These are phyloP conservation scores for Heliconius erato DNA, from an alignment of 2,888 invertebrate genomes.

Conservation along the genomic window DNA sequence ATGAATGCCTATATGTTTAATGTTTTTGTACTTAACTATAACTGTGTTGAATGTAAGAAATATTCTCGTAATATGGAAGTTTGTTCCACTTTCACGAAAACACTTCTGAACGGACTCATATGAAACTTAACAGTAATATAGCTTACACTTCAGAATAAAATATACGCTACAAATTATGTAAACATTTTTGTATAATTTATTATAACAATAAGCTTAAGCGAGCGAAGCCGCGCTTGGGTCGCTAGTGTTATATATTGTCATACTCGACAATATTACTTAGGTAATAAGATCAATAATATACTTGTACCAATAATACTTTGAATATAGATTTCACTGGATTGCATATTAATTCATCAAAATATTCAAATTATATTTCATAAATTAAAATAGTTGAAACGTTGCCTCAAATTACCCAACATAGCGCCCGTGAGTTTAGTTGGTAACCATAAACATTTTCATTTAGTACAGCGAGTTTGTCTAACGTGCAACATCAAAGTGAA, in stretches of 20 bases:
- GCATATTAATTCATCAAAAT: constrained; percentile 2
- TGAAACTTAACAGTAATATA: no score
- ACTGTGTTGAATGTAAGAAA: neutral
- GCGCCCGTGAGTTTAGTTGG: constrained; percentile 37
- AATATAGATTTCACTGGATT: neutral
- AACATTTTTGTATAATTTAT: no score
- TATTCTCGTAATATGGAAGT: no score
- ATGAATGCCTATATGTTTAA: no score
- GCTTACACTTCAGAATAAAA: no score
- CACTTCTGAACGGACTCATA: no score
- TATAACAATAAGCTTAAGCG: no score
- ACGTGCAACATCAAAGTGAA: constrained; percentile 52
- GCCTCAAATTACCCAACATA: constrained; percentile 44
- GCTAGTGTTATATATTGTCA: no score
- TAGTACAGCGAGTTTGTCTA: constrained; percentile 48
- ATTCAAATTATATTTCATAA: constrained; percentile 6
- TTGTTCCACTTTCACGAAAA: no score
- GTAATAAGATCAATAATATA: neutral
- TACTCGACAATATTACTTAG: no score
- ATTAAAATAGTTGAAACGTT: constrained; percentile 13
- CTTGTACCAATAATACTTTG: neutral
- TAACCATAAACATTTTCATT: constrained; percentile 45
- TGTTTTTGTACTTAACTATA: neutral
- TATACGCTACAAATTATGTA: no score
- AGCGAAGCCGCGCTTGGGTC: no score